Evolutionary conservation across 2,113 vertebrate species (phyloP).

Genomic region (Cynoglossus semilaevis): DNA sequence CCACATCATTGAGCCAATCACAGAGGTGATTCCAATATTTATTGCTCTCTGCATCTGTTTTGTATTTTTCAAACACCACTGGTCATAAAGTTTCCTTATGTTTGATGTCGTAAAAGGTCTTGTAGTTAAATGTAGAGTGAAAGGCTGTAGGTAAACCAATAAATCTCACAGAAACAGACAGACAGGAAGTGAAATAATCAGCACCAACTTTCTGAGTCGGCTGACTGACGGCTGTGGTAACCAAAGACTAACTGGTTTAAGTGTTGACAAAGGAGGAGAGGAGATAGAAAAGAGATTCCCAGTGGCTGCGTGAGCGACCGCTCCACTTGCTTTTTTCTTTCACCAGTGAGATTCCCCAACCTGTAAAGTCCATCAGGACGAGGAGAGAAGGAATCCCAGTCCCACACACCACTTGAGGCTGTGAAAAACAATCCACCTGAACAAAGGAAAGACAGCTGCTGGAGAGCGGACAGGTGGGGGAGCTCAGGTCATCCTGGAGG

Average conservation of each 20-base stretch:
- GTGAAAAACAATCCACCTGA: constrained; percentile 65
- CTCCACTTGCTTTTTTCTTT: constrained; percentile 26
- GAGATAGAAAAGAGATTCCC: constrained; percentile 52
- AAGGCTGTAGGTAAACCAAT: not conserved
- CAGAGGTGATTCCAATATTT: not conserved
- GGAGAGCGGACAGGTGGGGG: constrained; percentile 19
- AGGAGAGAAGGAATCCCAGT: constrained; percentile 31
- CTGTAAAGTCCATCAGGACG: constrained; percentile 73
- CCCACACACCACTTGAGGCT: constrained; percentile 30
- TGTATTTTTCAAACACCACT: not conserved
- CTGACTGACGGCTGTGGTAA: constrained; percentile 4
- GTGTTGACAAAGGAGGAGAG: constrained; percentile 16
- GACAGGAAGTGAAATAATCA: not conserved
- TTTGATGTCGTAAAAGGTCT: not conserved
- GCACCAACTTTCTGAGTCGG: constrained; percentile 5
- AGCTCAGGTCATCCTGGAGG: constrained; percentile 1
- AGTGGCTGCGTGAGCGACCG: constrained; percentile 32
- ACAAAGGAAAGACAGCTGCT: constrained; percentile 65
- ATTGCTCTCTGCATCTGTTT: not conserved
- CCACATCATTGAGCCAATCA: not conserved
- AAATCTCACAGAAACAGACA: not conserved
- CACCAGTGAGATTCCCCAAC: constrained; percentile 49
- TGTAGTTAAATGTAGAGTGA: not conserved
- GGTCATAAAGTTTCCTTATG: not conserved
- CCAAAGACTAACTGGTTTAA: constrained; percentile 8